Percentiles rank a stretch among this genome's conserved stretches.
These are phyloP conservation scores for Biston betularia DNA, from an alignment of 2,888 invertebrate species.

Conservation along the genomic window DNA sequence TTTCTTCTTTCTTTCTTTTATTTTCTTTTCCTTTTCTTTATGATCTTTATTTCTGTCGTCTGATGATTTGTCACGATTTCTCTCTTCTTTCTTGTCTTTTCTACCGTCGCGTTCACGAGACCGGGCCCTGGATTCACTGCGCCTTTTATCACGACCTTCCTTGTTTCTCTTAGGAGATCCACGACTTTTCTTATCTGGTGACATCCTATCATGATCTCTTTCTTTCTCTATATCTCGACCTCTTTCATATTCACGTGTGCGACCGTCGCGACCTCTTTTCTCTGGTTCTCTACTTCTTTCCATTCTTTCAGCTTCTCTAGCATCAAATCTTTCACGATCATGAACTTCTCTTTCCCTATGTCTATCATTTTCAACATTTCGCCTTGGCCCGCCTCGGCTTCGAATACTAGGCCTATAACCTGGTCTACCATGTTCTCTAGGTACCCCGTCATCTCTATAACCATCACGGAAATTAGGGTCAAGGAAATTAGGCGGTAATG, in stretches of 20 bases:
- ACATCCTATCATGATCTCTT: constrained; percentile 73
- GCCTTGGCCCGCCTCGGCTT: constrained; percentile 68
- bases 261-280: constrained; percentile 60
- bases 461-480: constrained; percentile 76
- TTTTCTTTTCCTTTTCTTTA: constrained; percentile 86
- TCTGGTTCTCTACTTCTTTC: constrained; percentile 62
- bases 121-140: constrained; percentile 78
- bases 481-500: constrained; percentile 64
- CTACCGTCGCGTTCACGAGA: constrained; percentile 83
- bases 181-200: constrained; percentile 75
- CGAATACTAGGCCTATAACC: constrained; percentile 67
- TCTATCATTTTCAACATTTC: constrained; percentile 72
- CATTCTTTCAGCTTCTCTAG: constrained; percentile 73
- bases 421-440: constrained; percentile 66
- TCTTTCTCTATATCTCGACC: constrained; percentile 76
- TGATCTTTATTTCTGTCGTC: constrained; percentile 82
- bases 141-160: constrained; percentile 74
- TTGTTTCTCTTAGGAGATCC: constrained; percentile 73
- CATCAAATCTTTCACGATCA: constrained; percentile 75
- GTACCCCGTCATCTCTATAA: constrained; percentile 69
- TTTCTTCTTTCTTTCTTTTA: constrained; percentile 82
- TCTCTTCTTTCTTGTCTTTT: constrained; percentile 84
- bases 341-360: constrained; percentile 77
- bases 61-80: constrained; percentile 72
- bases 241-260: constrained; percentile 61